These are phyloP conservation scores for Dreissena rostriformis DNA, from an alignment of 1,140 invertebrate genomes.

Conservation along the genomic window DNA sequence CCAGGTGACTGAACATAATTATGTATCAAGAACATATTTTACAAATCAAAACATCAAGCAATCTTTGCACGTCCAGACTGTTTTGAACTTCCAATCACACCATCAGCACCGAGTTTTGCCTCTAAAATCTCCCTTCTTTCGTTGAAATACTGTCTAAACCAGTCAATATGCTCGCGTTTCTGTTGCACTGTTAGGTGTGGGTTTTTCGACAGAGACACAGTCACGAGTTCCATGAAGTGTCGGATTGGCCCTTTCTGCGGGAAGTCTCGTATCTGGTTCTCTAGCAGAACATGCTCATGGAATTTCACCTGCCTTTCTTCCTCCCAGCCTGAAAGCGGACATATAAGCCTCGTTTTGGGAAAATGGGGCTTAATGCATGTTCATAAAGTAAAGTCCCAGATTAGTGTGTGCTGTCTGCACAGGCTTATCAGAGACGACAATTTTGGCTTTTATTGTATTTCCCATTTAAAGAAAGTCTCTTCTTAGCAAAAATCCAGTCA, in stretches of 20 bases:
- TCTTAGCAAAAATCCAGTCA: too few species aligned
- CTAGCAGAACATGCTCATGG: conserved; percentile 92
- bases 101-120: conserved; percentile 80
- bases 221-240: conserved; percentile 98
- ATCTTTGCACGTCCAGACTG: too few species aligned
- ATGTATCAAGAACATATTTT: too few species aligned
- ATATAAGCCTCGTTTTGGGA: background rate
- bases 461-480: too few species aligned
- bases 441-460: too few species aligned
- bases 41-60: too few species aligned
- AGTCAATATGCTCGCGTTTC: conserved; percentile 94
- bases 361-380: too few species aligned
- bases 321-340: conserved; percentile 83
- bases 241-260: conserved; percentile 93
- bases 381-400: background rate
- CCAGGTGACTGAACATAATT: too few species aligned
- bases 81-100: conserved; percentile 15
- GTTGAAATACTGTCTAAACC: conserved; percentile 96
- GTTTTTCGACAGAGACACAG: conserved; percentile 96
- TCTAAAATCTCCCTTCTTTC: conserved; percentile 89
- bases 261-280: conserved; percentile 91
- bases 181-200: conserved; percentile 93
- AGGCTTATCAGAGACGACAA: too few species aligned
- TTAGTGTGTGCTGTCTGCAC: background rate
- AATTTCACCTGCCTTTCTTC: conserved; percentile 84